Evolutionary conservation across 2,888 invertebrate genomes (phyloP).

Genomic region (Sesamia inferens): DNA sequence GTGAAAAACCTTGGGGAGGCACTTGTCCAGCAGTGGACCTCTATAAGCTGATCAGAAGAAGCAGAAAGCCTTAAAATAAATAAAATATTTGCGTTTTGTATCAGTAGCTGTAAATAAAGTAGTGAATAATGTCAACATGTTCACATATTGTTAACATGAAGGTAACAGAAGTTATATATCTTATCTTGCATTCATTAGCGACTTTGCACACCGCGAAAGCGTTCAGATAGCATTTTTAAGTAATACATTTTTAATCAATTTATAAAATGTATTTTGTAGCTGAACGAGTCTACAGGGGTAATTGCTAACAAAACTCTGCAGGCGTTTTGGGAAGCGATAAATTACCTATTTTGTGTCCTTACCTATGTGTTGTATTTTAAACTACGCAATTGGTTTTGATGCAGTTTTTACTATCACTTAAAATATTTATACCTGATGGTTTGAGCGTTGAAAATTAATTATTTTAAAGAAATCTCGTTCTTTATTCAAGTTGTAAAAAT

Average conservation of each 20-base stretch:
- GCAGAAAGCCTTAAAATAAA: not conserved
- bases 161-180: conserved; percentile 23
- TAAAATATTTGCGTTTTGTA: conserved; percentile 8
- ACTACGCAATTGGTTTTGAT: not conserved
- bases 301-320: not conserved
- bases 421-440: not conserved
- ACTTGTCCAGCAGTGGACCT: no score
- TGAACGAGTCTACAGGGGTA: not conserved
- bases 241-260: conserved; percentile 8
- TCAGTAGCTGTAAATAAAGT: conserved; percentile 17
- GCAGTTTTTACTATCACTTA: not conserved
- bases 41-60: no score
- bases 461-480: not conserved
- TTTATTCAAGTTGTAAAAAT: not conserved
- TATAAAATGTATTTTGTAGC: not conserved
- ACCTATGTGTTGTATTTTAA: not conserved
- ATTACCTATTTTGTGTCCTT: not conserved
- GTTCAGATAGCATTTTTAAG: not conserved
- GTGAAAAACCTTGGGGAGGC: no score
- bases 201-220: not conserved
- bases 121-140: conserved; percentile 41
- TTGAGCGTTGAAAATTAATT: not conserved
- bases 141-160: conserved; percentile 41
- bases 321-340: not conserved
- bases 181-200: conserved; percentile 45